Base-by-base conservation (phyloP, 2,888 invertebrate species). In the Ganaspis brasiliensis region DNA sequence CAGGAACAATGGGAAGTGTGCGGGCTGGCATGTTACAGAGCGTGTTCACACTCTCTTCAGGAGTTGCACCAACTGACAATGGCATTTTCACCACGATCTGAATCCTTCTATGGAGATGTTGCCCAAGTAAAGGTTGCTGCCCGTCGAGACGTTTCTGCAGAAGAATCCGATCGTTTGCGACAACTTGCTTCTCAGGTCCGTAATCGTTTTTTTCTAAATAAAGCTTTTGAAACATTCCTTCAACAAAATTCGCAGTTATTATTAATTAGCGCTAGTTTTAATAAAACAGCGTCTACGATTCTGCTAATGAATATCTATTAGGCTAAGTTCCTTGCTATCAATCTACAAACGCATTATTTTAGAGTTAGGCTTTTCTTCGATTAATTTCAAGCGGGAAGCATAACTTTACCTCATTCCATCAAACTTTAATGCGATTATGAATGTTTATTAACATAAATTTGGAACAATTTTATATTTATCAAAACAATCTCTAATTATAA, bases 61-160 rank as follows among this genome's bases (percentile, higher is more conserved):
- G 97, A 97, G 45, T 91, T 98, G 74, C 95, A 97, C 81, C 97
- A 97, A 92, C 93, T 99, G 52, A 97, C 97, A 76, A 95, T 96
- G 87, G 97, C 97, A 49, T 99, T 98, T 90, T 96, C 97, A 86
- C 95, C 96, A 85, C 96, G 97, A 88, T 98, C 98, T 0, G 97
- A 97, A 86, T 98, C 98, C 89, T 98, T 98, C 92, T 98, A 98
- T 90, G 98, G 98, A 0, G 98, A 98, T 91, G 92, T 96, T 82
- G 97, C 96, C 10, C 97, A 97, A 77, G 98, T 98, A 0, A 98
- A 98, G 93, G 98, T 98, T 8, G 98, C 98, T 1, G 98, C 98
- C 0, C 93, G 98, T 63, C 94, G 96, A 77, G 98, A 98, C 90
- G 97, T 97, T 87, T 96, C 96, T 1, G 93, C 96, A 12, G 95